Conservation (phyloP, 2,888 invertebrate genomes). For the Poecilus cupreus region DNA sequence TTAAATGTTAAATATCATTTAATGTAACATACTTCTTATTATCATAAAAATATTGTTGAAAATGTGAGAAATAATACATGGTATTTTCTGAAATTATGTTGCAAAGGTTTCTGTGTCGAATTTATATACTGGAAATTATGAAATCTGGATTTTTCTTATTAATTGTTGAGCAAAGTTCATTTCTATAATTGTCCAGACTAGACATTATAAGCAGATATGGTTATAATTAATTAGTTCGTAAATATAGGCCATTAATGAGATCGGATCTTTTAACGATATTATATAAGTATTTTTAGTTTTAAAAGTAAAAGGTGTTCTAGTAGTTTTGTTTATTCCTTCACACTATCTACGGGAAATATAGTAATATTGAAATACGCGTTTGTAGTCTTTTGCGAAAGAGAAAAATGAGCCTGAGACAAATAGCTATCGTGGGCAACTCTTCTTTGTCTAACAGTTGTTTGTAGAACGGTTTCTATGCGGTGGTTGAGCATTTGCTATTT, state of each 20-base stretch:
- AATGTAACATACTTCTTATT: neutral
- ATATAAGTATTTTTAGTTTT: constrained; percentile 35
- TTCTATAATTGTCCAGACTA: neutral
- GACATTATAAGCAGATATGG: neutral
- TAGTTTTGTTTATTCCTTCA: too few relatives aligned
- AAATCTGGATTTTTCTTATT: neutral
- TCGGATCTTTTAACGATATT: neutral
- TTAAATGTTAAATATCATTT: neutral
- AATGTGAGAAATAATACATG: constrained; percentile 6
- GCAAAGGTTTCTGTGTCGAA: constrained; percentile 9
- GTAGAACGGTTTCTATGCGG: too few relatives aligned
- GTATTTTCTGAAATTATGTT: neutral
- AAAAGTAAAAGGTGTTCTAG: constrained; percentile 2
- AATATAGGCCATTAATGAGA: constrained; percentile 14
- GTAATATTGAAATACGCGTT: too few relatives aligned
- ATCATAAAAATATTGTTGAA: neutral
- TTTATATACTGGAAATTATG: constrained; percentile 1
- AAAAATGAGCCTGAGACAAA: too few relatives aligned
- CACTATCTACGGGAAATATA: too few relatives aligned
- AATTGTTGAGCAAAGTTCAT: too few relatives aligned
- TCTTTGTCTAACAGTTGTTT: too few relatives aligned
- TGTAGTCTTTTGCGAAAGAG: too few relatives aligned
- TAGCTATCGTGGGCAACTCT: too few relatives aligned
- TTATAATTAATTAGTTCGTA: neutral
- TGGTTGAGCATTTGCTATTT: too few relatives aligned